Evolutionary conservation across 2,888 invertebrate species (phyloP).

Genomic region (Nomada lathburiana): DNA sequence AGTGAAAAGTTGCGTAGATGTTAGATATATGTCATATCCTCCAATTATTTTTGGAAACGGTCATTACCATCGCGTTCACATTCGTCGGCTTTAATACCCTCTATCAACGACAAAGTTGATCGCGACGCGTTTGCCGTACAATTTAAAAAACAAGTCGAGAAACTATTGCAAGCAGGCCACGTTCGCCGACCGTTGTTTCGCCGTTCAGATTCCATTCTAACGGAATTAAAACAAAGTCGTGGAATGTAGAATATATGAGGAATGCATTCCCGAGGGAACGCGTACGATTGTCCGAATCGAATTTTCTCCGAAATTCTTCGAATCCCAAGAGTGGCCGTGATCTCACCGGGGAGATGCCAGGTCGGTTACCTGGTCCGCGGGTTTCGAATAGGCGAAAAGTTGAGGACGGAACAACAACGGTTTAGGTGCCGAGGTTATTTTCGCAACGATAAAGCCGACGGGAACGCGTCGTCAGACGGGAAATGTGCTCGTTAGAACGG

Average conservation of each 20-base stretch:
- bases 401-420: not conserved
- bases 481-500: constrained; percentile 60
- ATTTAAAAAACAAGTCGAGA: no score
- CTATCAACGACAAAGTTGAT: no score
- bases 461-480: constrained; percentile 47
- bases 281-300: not conserved
- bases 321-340: not conserved
- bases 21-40: no score
- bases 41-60: no score
- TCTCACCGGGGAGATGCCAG: not conserved
- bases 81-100: no score
- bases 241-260: not conserved
- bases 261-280: not conserved
- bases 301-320: not conserved
- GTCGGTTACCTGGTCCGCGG: not conserved
- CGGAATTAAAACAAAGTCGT: no score
- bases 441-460: constrained; percentile 48
- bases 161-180: no score
- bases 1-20: no score
- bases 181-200: no score
- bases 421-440: constrained; percentile 23
- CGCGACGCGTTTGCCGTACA: no score
- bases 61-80: no score
- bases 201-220: no score
- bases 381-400: not conserved